Evolutionary conservation across 2,888 invertebrate species (phyloP), one percentile per base, ranked within the genome.

Genomic region (Cephus sareptanus): DNA sequence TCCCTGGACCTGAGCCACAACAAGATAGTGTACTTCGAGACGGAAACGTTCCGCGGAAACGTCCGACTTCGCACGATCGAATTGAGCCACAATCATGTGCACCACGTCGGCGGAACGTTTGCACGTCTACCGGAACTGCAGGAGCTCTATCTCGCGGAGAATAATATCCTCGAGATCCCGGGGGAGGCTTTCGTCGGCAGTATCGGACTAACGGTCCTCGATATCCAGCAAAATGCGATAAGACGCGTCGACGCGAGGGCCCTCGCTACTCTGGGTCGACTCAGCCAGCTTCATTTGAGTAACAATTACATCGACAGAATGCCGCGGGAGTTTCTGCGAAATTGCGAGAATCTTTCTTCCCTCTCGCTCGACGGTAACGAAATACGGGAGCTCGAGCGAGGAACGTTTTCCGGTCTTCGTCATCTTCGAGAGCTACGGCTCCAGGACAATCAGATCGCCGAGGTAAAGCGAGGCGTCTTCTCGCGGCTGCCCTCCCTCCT

Each of bases 1-100:
- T 96, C 96, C 11, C 93, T 98, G 81, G 97, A 97, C 91, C 94
- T 98, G 89, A 97, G 97, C 87, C 96, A 96, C 90, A 98, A 98
- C 91, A 96, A 96, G 91, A 96, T 97, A 79, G 95, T 96, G 15
- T 94, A 94, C 81, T 92, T 98, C 79, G 95, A 96, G 83, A 93
- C 95, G 75, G 93, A 93, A 77, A 95, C 96, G 23, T 97, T 98
- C 92, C 94, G 94, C 82, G 93, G 92, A 80, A 97, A 97, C 90
- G 94, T 94, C 83, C 94, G 95, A 76, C 92, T 98, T 84, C 94
- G 95, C 81, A 96, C 96, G 0, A 95, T 98, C 85, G 98, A 98
- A 91, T 92, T 98, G 83, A 97, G 96, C 88, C 96, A 97, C 89
- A 98, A 98, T 91, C 98, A 98, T 90, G 94, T 98, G 74, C 97